phyloP scores from a whole-genome alignment of 2,797 vertebrate species.

The Tauraco hartlaubi region DNA sequence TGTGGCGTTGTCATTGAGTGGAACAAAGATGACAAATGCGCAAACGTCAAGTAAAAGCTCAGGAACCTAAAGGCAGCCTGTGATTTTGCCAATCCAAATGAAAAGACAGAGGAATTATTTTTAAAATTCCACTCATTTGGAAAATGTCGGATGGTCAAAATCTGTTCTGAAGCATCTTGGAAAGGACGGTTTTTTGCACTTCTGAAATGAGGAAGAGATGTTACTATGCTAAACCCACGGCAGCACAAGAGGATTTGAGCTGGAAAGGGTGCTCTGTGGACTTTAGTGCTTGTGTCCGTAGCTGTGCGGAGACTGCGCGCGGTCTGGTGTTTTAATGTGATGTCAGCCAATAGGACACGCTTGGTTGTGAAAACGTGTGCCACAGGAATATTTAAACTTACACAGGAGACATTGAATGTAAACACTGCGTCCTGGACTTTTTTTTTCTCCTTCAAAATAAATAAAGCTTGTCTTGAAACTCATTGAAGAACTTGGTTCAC shows the following conservation, averaged over 20 bases:
- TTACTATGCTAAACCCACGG: rapidly evolving
- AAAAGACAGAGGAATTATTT: neutral
- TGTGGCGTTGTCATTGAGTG: neutral
- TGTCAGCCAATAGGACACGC: neutral
- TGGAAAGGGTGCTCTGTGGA: neutral
- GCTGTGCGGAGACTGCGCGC: rapidly evolving
- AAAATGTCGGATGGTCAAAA: neutral
- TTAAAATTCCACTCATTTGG: neutral
- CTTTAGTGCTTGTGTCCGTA: neutral
- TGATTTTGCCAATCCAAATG: neutral
- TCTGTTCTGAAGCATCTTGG: neutral
- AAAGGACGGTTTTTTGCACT: neutral
- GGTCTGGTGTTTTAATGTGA: neutral
- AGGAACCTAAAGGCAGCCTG: neutral
- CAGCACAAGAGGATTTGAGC: neutral
- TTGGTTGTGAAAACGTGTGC: neutral
- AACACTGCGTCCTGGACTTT: neutral
- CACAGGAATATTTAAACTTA: rapidly evolving
- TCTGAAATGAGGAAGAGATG: neutral
- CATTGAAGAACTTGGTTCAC: neutral
- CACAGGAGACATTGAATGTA: rapidly evolving
- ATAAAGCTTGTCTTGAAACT: neutral
- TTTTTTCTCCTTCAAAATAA: neutral
- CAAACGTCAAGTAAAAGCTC: neutral
- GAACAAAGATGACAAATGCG: rapidly evolving